Evolutionary conservation across 2,797 vertebrate species (phyloP), one percentile per base, ranked within the genome.

Genomic region (Oophaga sylvatica): DNA sequence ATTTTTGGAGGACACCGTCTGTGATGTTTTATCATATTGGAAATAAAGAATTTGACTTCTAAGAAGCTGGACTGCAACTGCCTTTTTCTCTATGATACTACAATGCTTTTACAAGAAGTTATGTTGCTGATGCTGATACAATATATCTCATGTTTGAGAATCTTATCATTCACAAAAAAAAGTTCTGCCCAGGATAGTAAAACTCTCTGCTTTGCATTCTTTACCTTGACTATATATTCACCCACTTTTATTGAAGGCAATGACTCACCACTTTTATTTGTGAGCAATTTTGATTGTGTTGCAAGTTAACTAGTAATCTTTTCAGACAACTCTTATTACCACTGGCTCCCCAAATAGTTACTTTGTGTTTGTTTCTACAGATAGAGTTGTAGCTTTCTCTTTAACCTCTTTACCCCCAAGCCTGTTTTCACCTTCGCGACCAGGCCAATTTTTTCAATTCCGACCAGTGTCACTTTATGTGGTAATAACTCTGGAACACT

Each of bases 251-350:
- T 79, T 79, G 65, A 20, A 62, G 85, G 35, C 35, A 81, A 41
- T 67, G 10, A 73, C 53, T 73, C 71, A 45, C 62, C 67, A 57
- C 41, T 81, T 77, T 81, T 48, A 80, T 86, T 63, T 81, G 78
- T 62, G 2, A 45, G 63, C 16, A 60, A 60, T 71, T 70, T 26
- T 80, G 77, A 80, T 67, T 86, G 77, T 60, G 29, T 65, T 62
- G n/a, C 22, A 60, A 10, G 77, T 86, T 86, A 80, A 86, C 76
- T 65, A 67, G 63, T 86, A 86, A 70, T 85, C 75, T 67, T 20
- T 62, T 26, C 57, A 80, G 59, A 80, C 78, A 63, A 80, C 20
- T 80, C 57, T 80, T 80, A 62, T 80, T 41, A 31, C 78, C 12
- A 45, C 11, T 12, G 29, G 19, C 57, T 60, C 16, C 78, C 59